These are phyloP conservation scores for Phaetusa simplex DNA, from an alignment of 2,113 vertebrate genomes.

Conservation along the genomic window DNA sequence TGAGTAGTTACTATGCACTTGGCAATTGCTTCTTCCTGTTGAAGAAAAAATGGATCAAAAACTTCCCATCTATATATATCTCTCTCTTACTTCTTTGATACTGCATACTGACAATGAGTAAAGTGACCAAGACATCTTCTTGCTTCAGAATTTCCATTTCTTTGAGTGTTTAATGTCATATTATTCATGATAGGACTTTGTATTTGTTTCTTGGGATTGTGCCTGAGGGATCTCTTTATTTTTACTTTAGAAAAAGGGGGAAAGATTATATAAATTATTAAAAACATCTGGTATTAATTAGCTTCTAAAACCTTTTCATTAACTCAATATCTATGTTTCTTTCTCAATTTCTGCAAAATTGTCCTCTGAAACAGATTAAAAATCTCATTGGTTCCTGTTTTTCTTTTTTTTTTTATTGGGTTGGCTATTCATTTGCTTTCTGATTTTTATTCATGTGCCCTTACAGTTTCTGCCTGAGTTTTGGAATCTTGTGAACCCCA, in stretches of 20 bases:
- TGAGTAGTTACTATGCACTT: neutral
- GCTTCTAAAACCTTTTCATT: neutral
- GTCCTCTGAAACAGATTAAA: neutral
- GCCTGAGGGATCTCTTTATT: neutral
- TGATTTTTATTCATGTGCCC: neutral
- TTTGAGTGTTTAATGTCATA: neutral
- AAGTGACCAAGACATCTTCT: neutral
- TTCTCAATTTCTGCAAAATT: neutral
- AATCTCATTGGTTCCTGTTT: neutral
- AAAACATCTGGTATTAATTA: neutral
- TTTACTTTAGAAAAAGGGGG: neutral
- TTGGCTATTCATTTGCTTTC: neutral
- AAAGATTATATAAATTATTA: neutral
- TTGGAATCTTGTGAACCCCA: neutral
- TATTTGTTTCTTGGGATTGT: neutral
- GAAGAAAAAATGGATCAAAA: neutral
- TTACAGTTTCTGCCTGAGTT: neutral
- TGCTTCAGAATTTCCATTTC: neutral
- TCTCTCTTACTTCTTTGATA: neutral
- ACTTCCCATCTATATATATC: neutral
- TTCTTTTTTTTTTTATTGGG: neutral
- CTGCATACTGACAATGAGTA: neutral
- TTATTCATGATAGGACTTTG: neutral
- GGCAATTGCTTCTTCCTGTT: neutral
- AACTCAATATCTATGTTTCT: neutral